A percentile compares a stretch with the other conserved stretches of the same genome.
Evolutionary conservation across 1,140 invertebrate species (phyloP).

Genomic region (Trinorchestia longiramus): DNA sequence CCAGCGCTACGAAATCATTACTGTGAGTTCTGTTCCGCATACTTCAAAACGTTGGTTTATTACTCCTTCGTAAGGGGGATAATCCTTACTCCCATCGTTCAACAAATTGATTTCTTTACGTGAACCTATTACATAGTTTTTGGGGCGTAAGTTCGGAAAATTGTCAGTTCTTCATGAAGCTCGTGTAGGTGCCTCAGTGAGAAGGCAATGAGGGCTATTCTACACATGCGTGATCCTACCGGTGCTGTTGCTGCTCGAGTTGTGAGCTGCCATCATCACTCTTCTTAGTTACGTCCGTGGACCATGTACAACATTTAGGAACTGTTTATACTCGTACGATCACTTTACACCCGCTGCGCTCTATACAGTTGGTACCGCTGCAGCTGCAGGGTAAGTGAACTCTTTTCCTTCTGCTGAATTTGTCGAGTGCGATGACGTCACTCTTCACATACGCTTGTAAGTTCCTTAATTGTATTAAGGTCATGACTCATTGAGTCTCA

Average conservation of each 20-base stretch:
- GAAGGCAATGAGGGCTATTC: background rate
- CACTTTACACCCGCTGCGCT: background rate
- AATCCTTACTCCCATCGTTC: background rate
- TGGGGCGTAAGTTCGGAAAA: background rate
- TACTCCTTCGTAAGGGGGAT: background rate
- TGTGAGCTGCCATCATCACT: background rate
- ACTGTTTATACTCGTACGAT: background rate
- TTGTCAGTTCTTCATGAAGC: background rate
- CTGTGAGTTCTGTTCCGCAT: background rate
- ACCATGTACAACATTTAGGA: background rate
- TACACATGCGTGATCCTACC: background rate
- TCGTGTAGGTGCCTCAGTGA: background rate
- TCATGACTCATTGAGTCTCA: background rate
- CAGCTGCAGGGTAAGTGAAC: background rate
- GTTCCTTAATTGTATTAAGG: no score
- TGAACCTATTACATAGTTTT: background rate
- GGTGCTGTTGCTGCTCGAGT: background rate
- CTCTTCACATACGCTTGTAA: background rate
- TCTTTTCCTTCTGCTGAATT: background rate
- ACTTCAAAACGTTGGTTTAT: background rate
- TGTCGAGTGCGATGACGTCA: background rate
- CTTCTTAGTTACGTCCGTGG: background rate
- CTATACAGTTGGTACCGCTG: background rate
- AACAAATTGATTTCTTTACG: background rate
- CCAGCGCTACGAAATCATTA: background rate